Conservation (phyloP, 1,140 invertebrate genomes). For the Drosophila arizonae region DNA sequence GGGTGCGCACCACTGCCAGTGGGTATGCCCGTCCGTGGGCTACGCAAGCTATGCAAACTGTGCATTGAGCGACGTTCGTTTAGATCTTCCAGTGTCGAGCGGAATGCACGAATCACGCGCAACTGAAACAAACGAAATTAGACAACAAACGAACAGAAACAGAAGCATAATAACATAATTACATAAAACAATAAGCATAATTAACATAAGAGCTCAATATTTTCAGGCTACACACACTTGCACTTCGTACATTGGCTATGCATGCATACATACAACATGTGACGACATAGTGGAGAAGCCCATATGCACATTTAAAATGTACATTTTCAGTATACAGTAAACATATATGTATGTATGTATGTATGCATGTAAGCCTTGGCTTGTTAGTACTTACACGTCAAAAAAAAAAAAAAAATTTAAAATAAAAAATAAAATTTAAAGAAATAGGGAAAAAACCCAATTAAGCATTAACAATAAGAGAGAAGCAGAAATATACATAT, state of each 20-base stretch:
- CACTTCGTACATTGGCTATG: constrained; percentile 1
- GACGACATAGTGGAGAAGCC: not conserved
- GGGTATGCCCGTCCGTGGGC: constrained; percentile 86
- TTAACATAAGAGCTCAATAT: constrained; percentile 22
- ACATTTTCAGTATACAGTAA: too few species aligned
- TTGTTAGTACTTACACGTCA: too few species aligned
- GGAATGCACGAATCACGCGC: constrained; percentile 99
- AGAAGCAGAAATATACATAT: too few species aligned
- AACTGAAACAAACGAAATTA: constrained; percentile 95
- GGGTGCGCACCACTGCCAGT: constrained; percentile 40
- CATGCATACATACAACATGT: not conserved
- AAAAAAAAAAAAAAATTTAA: too few species aligned
- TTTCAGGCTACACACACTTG: constrained; percentile 2
- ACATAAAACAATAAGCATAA: constrained; percentile 54
- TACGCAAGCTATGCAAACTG: constrained; percentile 98
- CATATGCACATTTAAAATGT: too few species aligned
- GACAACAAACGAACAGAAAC: constrained; percentile 81
- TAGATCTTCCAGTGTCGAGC: constrained; percentile 99
- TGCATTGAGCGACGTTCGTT: constrained; percentile 99
- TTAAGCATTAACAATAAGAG: too few species aligned
- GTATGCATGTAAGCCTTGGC: too few species aligned
- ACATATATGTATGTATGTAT: too few species aligned
- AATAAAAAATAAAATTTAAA: too few species aligned
- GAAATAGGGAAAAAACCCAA: too few species aligned
- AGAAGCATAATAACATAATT: constrained; percentile 62